phyloP scores from a whole-genome alignment of 2,797 vertebrate species.

The Chloroceryle amazona region DNA sequence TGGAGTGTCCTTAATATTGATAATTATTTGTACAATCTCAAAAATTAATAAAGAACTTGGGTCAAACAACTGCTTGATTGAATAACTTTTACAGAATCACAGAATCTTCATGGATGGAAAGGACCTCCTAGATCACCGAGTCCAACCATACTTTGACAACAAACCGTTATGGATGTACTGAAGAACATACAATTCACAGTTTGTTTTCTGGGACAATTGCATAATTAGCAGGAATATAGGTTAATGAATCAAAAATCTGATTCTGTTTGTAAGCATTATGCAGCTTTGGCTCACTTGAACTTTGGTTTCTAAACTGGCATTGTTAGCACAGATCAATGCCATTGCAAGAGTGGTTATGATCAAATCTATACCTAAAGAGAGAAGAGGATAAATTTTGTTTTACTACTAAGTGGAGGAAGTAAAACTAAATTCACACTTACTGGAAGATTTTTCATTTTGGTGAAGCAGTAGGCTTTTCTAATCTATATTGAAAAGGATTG shows the following conservation, averaged over 20 bases:
- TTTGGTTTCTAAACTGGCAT: neutral
- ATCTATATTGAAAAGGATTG: neutral
- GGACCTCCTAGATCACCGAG: too few species aligned
- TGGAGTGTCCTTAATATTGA: neutral
- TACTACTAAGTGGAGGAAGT: neutral
- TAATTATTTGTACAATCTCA: neutral
- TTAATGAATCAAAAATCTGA: neutral
- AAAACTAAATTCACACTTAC: neutral
- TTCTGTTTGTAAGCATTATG: neutral
- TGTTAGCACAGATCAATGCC: neutral
- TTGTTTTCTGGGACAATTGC: neutral
- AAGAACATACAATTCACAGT: neutral
- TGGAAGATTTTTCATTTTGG: neutral
- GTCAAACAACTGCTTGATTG: neutral
- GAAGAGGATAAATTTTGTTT: neutral
- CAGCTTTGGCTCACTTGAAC: neutral
- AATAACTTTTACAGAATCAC: neutral
- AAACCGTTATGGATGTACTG: neutral
- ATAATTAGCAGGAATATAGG: neutral
- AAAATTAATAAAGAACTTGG: neutral
- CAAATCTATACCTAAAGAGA: neutral
- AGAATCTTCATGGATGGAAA: too few species aligned
- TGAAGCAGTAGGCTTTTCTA: neutral
- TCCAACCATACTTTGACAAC: neutral
- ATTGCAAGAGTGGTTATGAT: neutral